Evolutionary conservation across 1,140 invertebrate species (phyloP), one percentile per base, ranked within the genome.

Genomic region (Hypsibius dujardini): DNA sequence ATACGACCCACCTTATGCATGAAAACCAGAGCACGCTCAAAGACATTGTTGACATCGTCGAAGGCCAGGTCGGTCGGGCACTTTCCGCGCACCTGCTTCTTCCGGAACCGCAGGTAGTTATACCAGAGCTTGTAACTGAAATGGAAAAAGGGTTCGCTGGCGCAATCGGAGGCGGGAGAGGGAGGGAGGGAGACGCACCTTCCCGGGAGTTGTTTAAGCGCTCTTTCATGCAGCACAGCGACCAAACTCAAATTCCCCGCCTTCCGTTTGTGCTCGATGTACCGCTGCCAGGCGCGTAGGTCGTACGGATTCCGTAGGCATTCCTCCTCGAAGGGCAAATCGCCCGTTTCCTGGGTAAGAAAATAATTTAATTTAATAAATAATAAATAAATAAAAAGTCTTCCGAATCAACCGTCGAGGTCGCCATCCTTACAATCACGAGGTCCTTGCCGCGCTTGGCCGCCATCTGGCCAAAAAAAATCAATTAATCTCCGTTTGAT

Each of bases 41-140:
- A 97, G 12, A 89, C 89, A 83, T 93, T 95, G 77, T 95, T 95
- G 0, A 95, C 87, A 84, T 93, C 87, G 81, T 95, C 91, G 81
- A 87, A 95, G 47, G 84, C 83, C 3, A 88, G 85, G 82, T 96
- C 90, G 70, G 85, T 89, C 69, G 94, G 86, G 77, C 87, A 88
- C 70, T 85, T 83, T 0, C 86, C 87, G 78, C 89, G 87, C 15
- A 93, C 84, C 79, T 95, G 91, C 76, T 83, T 84, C 73, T 90
- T 83, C 75, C 92, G 82, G 60, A 91, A 83, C 76, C 87, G 87
- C 60, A 98, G 81, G 80, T 98, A 99, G 77, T 89, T 89, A 78
- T 97, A 92, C 95, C 95, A 98, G 59, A 98, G 80, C 80, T 98
- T 99, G 78, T 98, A 98, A 76, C 93, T 96, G 60, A 69, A 80